Conservation (phyloP, 2,113 vertebrate genomes). For the Paramisgurnus dabryanus region DNA sequence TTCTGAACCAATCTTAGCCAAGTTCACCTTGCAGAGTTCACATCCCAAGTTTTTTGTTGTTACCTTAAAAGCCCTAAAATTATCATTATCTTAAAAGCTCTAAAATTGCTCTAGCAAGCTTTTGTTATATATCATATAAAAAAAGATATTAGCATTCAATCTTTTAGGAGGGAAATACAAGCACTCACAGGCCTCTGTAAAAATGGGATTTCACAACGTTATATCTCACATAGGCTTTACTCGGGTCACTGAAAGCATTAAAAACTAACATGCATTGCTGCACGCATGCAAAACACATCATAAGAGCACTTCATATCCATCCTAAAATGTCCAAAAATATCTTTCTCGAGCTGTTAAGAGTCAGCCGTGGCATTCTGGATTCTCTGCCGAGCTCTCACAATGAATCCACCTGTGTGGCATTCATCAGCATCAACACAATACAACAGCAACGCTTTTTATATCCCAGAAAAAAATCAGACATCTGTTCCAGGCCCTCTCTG, state of each 20-base stretch:
- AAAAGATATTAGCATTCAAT: background rate
- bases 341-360: slow-evolving; percentile 36
- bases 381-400: slow-evolving; percentile 36
- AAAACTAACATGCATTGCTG: background rate
- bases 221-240: background rate
- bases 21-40: too few relatives aligned
- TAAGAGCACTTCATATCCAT: slow-evolving; percentile 39
- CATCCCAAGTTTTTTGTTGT: too few relatives aligned
- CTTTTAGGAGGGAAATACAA: background rate
- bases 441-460: slow-evolving; percentile 39
- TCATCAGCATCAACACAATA: slow-evolving; percentile 55
- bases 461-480: slow-evolving; percentile 49
- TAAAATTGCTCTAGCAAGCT: background rate
- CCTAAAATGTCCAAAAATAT: slow-evolving; percentile 54
- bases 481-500: slow-evolving; percentile 48
- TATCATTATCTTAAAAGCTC: too few relatives aligned
- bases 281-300: slow-evolving; percentile 10
- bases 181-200: background rate
- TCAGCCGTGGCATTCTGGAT: slow-evolving; percentile 24
- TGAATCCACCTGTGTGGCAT: slow-evolving; percentile 56
- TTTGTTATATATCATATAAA: background rate
- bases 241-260: slow-evolving; percentile 20
- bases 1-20: too few relatives aligned
- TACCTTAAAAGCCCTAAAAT: too few relatives aligned
- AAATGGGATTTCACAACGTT: background rate